Evolutionary conservation across 2,888 invertebrate genomes (phyloP).

Genomic region (Mechanitis messenoides): DNA sequence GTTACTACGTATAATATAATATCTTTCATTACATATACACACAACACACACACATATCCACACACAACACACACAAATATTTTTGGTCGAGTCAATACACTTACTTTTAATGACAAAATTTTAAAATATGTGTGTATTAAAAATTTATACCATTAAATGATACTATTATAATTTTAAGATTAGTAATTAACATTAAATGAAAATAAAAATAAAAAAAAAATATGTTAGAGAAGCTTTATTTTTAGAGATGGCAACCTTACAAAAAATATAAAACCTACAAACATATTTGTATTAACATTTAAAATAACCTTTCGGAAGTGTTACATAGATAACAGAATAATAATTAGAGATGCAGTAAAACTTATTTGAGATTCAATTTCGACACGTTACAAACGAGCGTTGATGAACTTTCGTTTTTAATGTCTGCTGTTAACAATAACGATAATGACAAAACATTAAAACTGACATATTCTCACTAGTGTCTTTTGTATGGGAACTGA

Average conservation of each 20-base stretch:
- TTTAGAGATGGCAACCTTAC: no score
- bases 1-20: slow-evolving; percentile 22
- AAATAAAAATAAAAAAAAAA: no score
- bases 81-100: no score
- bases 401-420: slow-evolving; percentile 18
- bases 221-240: no score
- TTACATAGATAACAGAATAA: neutral
- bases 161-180: no score
- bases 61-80: no score
- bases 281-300: neutral
- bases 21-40: slow-evolving; percentile 3
- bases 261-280: neutral
- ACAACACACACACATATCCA: neutral
- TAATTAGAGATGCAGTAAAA: slow-evolving; percentile 2
- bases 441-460: slow-evolving; percentile 18
- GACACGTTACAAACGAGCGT: slow-evolving; percentile 3
- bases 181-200: no score
- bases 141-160: no score
- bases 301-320: neutral
- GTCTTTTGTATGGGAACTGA: neutral
- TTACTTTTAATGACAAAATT: no score
- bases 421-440: slow-evolving; percentile 16
- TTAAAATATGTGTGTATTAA: no score
- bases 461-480: slow-evolving; percentile 8
- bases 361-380: neutral